These are phyloP conservation scores for Lucifuga dentata DNA, from an alignment of 2,113 vertebrate genomes.

Conservation along the genomic window DNA sequence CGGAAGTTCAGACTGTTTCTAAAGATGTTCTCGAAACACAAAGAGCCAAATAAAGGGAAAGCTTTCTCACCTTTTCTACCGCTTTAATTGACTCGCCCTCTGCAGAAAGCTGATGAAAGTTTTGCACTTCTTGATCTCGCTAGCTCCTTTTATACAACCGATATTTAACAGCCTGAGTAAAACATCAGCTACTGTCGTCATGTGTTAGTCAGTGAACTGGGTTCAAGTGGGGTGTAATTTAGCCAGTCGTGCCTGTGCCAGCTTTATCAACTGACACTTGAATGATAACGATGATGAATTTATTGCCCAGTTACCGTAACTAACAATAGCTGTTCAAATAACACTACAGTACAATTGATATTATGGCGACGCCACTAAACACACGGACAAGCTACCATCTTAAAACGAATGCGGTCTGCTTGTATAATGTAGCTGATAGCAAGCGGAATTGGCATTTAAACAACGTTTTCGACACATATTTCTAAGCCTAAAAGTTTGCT, in stretches of 20 bases:
- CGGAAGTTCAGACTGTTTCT: too few relatives aligned
- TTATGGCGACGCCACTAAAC: too few relatives aligned
- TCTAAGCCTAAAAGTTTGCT: background rate
- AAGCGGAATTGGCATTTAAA: too few relatives aligned
- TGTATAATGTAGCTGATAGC: too few relatives aligned
- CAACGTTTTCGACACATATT: too few relatives aligned
- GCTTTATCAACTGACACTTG: background rate
- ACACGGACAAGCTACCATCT: too few relatives aligned
- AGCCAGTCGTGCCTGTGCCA: background rate
- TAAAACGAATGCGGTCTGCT: too few relatives aligned
- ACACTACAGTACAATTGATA: too few relatives aligned
- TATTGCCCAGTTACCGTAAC: background rate
- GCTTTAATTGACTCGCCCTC: background rate
- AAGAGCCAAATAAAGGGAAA: background rate
- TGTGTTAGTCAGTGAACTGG: background rate
- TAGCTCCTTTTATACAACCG: constrained; percentile 1
- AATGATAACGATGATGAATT: too few relatives aligned
- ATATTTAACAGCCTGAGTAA: constrained; percentile 41
- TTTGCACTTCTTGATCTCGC: background rate
- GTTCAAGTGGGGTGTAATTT: background rate
- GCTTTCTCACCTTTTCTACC: background rate
- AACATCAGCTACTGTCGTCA: constrained; percentile 15
- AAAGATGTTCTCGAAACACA: background rate
- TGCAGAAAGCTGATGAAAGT: background rate
- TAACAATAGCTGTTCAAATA: too few relatives aligned